phyloP scores from a whole-genome alignment of 2,113 vertebrate species.

The Apodemus sylvaticus region DNA sequence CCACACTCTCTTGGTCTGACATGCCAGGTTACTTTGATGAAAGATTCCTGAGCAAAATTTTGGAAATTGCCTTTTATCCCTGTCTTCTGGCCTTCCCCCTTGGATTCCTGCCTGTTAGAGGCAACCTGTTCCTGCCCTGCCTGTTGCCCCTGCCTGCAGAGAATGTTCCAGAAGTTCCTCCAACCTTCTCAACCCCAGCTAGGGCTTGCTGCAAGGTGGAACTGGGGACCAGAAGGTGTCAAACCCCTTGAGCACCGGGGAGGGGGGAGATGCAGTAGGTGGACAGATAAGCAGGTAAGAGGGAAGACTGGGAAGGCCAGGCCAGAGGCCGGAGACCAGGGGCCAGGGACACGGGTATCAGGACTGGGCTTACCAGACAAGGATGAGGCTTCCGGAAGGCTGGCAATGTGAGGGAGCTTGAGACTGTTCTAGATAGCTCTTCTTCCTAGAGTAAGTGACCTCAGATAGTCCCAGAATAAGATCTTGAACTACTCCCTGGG shows the following conservation, averaged over 20 bases:
- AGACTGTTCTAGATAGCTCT: neutral
- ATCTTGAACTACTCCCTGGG: neutral
- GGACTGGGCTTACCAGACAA: neutral
- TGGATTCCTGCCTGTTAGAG: neutral
- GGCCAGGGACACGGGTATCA: too few relatives aligned
- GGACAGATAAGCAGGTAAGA: too few relatives aligned
- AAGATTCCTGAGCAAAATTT: neutral
- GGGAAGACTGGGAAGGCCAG: neutral
- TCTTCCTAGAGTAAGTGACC: neutral
- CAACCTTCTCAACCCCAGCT: neutral
- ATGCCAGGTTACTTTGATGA: neutral
- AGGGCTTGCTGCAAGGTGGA: neutral
- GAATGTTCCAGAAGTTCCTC: neutral
- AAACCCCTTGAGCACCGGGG: neutral
- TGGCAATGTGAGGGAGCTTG: neutral
- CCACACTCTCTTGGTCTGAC: neutral
- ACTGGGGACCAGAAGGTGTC: neutral
- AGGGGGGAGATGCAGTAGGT: neutral
- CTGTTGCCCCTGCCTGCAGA: neutral
- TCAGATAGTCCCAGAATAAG: neutral
- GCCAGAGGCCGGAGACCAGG: neutral
- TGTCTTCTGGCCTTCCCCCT: neutral
- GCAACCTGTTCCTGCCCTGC: neutral
- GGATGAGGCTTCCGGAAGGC: neutral
- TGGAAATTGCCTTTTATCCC: too few relatives aligned